A percentile compares a stretch with the other conserved stretches of the same genome.
These are phyloP conservation scores for Tragelaphus buxtoni DNA, from an alignment of 2,113 vertebrate genomes.

Conservation along the genomic window DNA sequence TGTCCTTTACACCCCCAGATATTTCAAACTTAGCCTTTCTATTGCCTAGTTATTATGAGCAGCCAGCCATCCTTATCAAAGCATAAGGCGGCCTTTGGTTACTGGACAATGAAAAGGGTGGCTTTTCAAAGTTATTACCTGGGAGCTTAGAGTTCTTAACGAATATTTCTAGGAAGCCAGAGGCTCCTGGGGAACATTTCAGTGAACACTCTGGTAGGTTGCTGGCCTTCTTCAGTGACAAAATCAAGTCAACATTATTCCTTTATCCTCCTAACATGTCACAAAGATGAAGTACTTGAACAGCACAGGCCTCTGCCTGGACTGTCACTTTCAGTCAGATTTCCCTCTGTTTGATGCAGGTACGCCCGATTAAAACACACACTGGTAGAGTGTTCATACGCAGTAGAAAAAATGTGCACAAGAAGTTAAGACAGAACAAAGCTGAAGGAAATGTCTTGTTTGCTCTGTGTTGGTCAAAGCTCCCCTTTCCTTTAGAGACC, in stretches of 20 bases:
- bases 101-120: not conserved
- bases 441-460: not conserved
- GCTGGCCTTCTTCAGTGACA: conserved; percentile 18
- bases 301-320: not conserved
- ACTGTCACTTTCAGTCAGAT: not conserved
- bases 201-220: not conserved
- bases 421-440: not conserved
- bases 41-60: not conserved
- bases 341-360: not conserved
- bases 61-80: not conserved
- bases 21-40: not conserved
- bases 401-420: not conserved
- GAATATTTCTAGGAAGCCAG: not conserved
- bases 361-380: not conserved
- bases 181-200: not conserved
- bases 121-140: not conserved
- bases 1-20: not conserved
- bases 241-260: not conserved
- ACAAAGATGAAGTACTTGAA: not conserved
- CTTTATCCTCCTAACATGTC: not conserved
- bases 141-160: not conserved
- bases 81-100: not conserved
- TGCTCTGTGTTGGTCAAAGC: not conserved
- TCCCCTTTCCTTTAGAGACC: not conserved
- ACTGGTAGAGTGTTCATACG: not conserved